Base-by-base conservation (phyloP, 2,888 invertebrate species). In the Eledona agricola region DNA sequence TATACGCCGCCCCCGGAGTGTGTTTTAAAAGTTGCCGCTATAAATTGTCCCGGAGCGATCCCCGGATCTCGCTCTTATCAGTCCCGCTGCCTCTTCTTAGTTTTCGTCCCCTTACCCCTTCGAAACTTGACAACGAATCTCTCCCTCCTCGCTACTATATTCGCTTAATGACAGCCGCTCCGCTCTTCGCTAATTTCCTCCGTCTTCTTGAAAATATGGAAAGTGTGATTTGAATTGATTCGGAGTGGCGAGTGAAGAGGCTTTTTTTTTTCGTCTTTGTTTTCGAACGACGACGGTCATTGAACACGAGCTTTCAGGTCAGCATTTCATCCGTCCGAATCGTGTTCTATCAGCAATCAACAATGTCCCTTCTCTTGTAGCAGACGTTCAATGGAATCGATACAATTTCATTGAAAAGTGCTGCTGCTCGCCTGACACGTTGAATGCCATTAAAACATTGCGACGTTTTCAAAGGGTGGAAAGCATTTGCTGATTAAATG, bases 1-100 rank as follows among this genome's bases (percentile, higher is more conserved):
- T 72, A 72, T 72, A 73, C 72, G 70, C 67, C 70, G 70, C 72
- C 74, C 71, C 74, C 67, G 69, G 72, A 73, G 75, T 74, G 75
- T 75, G 75, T 75, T 76, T 77, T 76, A 76, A 77, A 77, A 77
- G 75, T 77, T 76, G 73, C 74, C 72, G 74, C 75, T 70, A 77
- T 77, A 77, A 77, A 77, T 77, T 74, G 75, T 74, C 74, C 76
- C 74, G 72, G 66, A 76, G 76, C 76, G 75, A 76, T 76, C 75
- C 77, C 71, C 73, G 74, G 72, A 75, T 75, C 72, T 73, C 67
- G 66, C 60, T 67, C 75, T 75, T 76, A 75, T 75, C 75, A 72
- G 74, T 72, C 66, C 72, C 70, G 66, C 72, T 71, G 68, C 71
- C 72, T 68, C 72, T 72, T 69, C 72, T 72, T 69, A 70, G 67